Evolutionary conservation across 1,140 invertebrate species (phyloP), one percentile per base, ranked within the genome.

Genomic region (Drosophila tropicalis): DNA sequence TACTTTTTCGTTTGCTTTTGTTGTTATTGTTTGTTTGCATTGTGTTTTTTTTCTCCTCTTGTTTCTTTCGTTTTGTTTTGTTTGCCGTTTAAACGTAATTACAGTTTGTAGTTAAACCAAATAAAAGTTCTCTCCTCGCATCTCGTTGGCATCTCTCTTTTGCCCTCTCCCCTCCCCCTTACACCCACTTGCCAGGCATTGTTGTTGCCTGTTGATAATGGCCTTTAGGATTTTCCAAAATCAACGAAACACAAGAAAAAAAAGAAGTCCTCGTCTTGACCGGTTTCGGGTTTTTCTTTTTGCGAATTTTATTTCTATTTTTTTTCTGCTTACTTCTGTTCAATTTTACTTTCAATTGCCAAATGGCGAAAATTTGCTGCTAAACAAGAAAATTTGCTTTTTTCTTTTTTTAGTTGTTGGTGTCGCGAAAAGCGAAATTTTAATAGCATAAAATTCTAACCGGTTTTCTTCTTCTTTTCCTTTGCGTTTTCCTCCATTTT

Each of bases 281-380:
- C 56, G 67, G 60, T 76, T 67, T 29, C 25, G 5, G 32, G 32
- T 19, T 58, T 57, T 58, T 67, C n/a, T 36, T 40, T 25, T 51
- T 76, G 36, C 9, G n/a, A 5, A 32, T 62, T 29, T 40, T 32
- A 36, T 36, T 57, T 60, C 29, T 29, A 29, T 29, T 55, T 39
- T 34, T 40, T 41, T 56, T 56, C 12, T 32, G 13, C 67, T 82
- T 69, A 86, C 82, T 82, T 58, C 54, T 58, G 68, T 76, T 29
- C 66, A 83, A 77, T 86, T 86, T 87, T 87, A 87, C 83, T 87
- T 87, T 87, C 83, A 70, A 89, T 84, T 73, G 81, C 56, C 62
- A 61, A 70, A 66, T 66, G 54, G 69, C 66, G 66, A 79, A 81
- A 81, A 63, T 67, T 70, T 29, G 41, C 60, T 39, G 60, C 36